Percentiles rank a stretch among this genome's conserved stretches.
Evolutionary conservation across 2,888 invertebrate species (phyloP).

Genomic region (Andricus curvator): DNA sequence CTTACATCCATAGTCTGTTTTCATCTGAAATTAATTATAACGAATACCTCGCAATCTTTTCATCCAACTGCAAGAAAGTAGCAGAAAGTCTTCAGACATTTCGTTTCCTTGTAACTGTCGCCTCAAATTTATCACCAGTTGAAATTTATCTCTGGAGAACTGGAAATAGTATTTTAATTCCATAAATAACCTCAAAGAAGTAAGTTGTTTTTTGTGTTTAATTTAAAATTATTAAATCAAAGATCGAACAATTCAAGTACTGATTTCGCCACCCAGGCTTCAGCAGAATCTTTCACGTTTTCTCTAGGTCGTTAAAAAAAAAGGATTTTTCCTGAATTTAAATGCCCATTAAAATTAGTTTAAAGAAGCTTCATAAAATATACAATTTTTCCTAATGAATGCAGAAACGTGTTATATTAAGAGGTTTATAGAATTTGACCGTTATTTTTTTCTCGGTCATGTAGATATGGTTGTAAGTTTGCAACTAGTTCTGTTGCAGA

Average conservation of each 20-base stretch:
- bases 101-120: neutral
- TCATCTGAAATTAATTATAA: constrained; percentile 6
- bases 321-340: neutral
- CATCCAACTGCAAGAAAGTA: neutral
- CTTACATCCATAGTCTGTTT: neutral
- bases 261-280: no score
- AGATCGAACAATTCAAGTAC: no score
- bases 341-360: no score
- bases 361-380: neutral
- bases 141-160: neutral
- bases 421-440: neutral
- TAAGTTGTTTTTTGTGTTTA: neutral
- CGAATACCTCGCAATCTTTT: neutral
- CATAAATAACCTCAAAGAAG: neutral
- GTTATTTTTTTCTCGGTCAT: neutral
- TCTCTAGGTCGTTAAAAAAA: no score
- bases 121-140: neutral
- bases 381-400: neutral
- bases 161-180: neutral
- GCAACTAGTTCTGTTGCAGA: constrained; percentile 15
- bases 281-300: no score
- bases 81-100: neutral
- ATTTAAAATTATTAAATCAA: no score
- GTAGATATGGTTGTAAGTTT: constrained; percentile 5
- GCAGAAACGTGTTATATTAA: neutral